Evolutionary conservation across 2,113 vertebrate species (phyloP).

Genomic region (Bubalus kerabau): DNA sequence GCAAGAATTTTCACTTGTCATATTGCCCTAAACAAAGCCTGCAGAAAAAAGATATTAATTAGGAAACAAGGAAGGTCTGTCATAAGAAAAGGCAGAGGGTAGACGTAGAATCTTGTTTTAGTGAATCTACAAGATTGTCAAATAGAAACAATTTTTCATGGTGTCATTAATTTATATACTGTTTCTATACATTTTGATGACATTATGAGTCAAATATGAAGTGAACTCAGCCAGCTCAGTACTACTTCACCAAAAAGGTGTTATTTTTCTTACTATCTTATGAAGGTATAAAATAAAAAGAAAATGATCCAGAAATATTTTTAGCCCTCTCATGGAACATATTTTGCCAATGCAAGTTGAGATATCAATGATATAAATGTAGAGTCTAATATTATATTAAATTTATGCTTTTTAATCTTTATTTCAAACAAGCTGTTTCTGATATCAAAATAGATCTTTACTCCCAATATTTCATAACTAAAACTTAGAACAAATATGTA

Average conservation of each 20-base stretch:
- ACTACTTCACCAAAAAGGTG: not conserved
- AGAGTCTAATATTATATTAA: not conserved
- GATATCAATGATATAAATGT: not conserved
- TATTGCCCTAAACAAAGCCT: not conserved
- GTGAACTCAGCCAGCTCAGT: not conserved
- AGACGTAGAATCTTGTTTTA: not conserved
- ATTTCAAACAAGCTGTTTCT: not conserved
- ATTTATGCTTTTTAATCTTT: constrained; percentile 21
- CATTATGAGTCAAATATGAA: not conserved
- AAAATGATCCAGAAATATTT: not conserved
- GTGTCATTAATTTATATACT: not conserved
- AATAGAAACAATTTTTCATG: not conserved
- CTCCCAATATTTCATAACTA: constrained; percentile 1
- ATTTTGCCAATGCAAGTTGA: not conserved
- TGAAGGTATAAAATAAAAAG: not conserved
- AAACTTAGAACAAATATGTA: not conserved
- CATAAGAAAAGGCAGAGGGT: not conserved
- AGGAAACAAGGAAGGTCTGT: not conserved
- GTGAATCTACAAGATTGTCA: not conserved
- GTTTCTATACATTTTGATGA: not conserved
- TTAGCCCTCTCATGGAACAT: not conserved
- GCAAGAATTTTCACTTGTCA: not conserved
- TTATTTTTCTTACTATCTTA: not conserved
- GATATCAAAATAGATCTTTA: not conserved
- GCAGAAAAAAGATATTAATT: not conserved